Evolutionary conservation across 2,888 invertebrate species (phyloP), one percentile per base, ranked within the genome.

Genomic region (Lithophane semibrunnea): DNA sequence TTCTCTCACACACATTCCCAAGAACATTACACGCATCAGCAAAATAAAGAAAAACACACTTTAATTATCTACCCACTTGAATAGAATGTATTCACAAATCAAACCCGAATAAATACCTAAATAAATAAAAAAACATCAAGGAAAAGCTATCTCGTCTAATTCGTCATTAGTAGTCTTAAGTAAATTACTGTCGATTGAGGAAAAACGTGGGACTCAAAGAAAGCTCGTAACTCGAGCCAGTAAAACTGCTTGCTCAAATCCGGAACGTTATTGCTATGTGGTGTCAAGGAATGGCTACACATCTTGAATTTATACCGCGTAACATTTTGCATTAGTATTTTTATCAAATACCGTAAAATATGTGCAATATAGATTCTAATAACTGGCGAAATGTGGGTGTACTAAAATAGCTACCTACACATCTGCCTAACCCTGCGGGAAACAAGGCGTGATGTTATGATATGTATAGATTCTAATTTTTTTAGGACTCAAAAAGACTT

Each of bases 111-210:
- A 73, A 37, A 16, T 37, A 42, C 37, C 58, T 47, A 58, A 64
- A 66, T 80, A 73, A 79, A 79, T 29, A 54, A 10, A 81, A 67
- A 76, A 49, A 80, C 80, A 77, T 71, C 52, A 71, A 77, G 66
- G 47, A 66, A 77, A 82, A 77, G 49, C 82, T 58, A 77, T 80
- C 82, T 70, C 54, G 61, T 61, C 66, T 80, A 82, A 82, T 82
- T 80, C 70, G 77, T 82, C 70, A 80, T 82, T 68, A 75, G 80
- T 83, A 75, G 56, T 66, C 72, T 70, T 83, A 75, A 80, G 65
- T 72, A 66, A 83, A 83, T 82, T 79, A 82, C 71, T 65, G 54
- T 74, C 77, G 61, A 74, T 81, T 47, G 71, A 70, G 73, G 75
- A 72, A 80, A 84, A 83, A 72, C 72, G 71, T 52, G n/a, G 37